Base-by-base conservation (phyloP, 1,140 invertebrate genomes). In the Pachypeltis micranthus region DNA sequence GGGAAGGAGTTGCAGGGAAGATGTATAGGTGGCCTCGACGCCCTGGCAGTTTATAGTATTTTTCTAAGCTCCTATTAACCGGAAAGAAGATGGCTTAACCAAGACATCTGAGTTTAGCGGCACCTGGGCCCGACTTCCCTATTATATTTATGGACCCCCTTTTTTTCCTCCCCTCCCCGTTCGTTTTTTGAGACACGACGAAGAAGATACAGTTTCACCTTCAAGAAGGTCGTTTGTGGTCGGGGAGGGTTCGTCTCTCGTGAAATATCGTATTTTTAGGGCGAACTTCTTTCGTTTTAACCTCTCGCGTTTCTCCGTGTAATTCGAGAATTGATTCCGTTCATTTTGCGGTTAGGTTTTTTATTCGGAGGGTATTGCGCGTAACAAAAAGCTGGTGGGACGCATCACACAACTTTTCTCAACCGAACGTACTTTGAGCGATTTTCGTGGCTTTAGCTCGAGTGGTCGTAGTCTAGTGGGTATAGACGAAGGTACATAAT, bases 31-130 rank as follows among this genome's bases (percentile, higher is more conserved):
- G 7, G 4, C 16, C 31, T 39, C 31, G 31, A 21, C 4, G 47
- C 14, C 7, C 4, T 21, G 14, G 23, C 23, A 54, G 14, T 54
- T 54, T 54, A 54, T 54, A 54, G 47, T 54, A 54, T 54, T 54
- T 54, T 54, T 54, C 47, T 54, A 54, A 54, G 47, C 47, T 54
- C 47, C 47, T 54, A 54, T 54, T 54, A 54, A 54, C 7, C 21
- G 23, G 47, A 54, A 54, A 21, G 47, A 54, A 54, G 47, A 23
- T 21, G 47, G 47, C 47, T 54, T 54, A 54, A 54, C 7, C 14
- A 54, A 54, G 14, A 10, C 47, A 21, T 21, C 21, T 23, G 47
- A 54, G 47, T 54, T 54, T 54, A 54, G 47, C 47, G 47, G 47
- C 47, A 54, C 47, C 47, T 54, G 47, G 14, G 47, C 7, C 47